Evolutionary conservation across 1,140 invertebrate genomes (phyloP), one percentile per base, ranked within the genome.

Genomic region (Aphelenchoides avenae): DNA sequence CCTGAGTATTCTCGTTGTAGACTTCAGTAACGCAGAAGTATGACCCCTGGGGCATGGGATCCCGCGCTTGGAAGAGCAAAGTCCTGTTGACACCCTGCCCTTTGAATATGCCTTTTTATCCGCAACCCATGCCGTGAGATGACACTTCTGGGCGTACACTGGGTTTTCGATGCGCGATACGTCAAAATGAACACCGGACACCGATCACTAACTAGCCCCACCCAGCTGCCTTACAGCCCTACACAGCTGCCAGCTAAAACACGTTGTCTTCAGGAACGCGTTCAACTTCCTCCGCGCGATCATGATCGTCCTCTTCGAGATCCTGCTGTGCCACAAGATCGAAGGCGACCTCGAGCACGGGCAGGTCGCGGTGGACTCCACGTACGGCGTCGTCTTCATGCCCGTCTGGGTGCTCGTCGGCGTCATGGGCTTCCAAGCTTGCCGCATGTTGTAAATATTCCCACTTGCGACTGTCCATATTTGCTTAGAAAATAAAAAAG

Each of bases 291-390:
- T 61, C 13, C 59, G 58, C 6, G 48, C 42, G n/a, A 24, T 41
- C n/a, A 50, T 52, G 30, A 37, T 61, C 33, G 18, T 15, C 5
- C 18, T 63, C 5, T 61, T 61, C 24, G 29, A 56, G 26, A 9
- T 61, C n/a, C 33, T 61, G 9, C 11, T 61, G 13, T 61, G 57
- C 34, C 57, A 62, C 5, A 61, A 61, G 31, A 62, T 61, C 24
- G 58, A 61, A n/a, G 58, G 58, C 7, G 46, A 63, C 18, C 48
- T 62, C 22, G 56, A 62, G 29, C 57, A 36, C 22, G 20, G 56
- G 5, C 48, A 61, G 43, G 57, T 60, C 1, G 56, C 57, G 1
- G 39, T 59, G 20, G 26, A 60, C 7, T 29, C 57, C 7, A 54
- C 39, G 7, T 60, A 49, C 33, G 34, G 51, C 3, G 27, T 54